These are phyloP conservation scores for Ashinkailepas kermadecensis DNA, from an alignment of 2,888 invertebrate species.

Conservation along the genomic window DNA sequence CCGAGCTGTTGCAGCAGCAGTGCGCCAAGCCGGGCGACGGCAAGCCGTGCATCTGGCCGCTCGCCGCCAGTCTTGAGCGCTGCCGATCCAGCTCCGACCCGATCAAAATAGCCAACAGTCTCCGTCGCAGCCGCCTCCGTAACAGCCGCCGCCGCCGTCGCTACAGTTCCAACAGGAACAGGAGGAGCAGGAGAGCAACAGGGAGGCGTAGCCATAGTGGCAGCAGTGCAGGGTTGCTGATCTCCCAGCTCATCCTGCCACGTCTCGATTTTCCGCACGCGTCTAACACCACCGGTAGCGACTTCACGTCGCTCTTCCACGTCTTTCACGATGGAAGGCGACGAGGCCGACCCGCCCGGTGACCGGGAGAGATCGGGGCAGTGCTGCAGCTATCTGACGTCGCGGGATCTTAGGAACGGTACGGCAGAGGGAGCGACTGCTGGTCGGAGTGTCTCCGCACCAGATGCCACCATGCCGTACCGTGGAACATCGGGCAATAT, in stretches of 20 bases:
- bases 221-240: not conserved
- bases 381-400: not conserved
- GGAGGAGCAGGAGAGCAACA: not conserved
- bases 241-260: not conserved
- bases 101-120: not conserved
- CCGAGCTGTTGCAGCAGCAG: conserved; percentile 20
- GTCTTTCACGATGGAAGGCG: not conserved
- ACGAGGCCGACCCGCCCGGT: not conserved
- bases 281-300: not conserved
- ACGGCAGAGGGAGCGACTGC: no score
- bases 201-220: not conserved
- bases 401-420: no score
- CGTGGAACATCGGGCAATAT: no score
- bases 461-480: no score
- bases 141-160: not conserved
- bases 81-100: not conserved
- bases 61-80: not conserved
- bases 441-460: no score
- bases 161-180: not conserved
- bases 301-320: not conserved
- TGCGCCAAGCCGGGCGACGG: not conserved
- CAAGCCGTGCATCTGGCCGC: not conserved
- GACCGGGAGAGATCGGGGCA: not conserved
- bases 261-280: not conserved
- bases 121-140: not conserved